phyloP scores from a whole-genome alignment of 2,797 vertebrate species.

The Dipus sagitta region DNA sequence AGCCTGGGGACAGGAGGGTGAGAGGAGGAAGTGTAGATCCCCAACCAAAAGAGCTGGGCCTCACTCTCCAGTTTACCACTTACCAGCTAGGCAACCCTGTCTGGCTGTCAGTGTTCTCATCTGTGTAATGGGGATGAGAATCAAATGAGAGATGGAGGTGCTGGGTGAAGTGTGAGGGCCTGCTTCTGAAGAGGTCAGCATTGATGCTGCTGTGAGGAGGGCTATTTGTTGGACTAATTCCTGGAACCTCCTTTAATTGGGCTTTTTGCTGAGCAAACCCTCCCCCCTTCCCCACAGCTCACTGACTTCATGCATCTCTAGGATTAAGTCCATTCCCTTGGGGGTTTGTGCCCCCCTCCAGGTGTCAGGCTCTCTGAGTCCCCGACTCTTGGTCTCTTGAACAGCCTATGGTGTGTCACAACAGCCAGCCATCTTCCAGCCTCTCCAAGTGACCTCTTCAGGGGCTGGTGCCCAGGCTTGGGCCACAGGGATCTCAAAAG shows the following conservation, averaged over 20 bases:
- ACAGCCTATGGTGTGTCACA: accelerated
- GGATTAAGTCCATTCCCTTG: background rate
- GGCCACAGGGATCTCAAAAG: background rate
- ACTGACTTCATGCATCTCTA: background rate
- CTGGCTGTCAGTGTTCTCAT: background rate
- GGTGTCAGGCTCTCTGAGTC: background rate
- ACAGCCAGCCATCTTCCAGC: background rate
- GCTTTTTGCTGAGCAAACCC: background rate
- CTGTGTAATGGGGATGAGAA: background rate
- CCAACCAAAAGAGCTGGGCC: background rate
- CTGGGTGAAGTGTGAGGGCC: background rate
- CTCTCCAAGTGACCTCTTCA: background rate
- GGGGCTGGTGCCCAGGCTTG: accelerated
- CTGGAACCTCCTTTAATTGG: background rate
- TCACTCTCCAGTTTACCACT: no score
- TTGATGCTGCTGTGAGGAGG: background rate
- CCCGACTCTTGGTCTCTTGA: background rate
- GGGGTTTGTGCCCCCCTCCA: no score
- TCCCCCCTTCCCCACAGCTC: background rate
- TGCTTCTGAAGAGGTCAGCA: background rate
- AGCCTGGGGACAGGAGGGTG: background rate
- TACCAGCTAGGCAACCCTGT: background rate
- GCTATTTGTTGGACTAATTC: background rate
- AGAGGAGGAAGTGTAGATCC: background rate
- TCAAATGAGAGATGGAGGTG: background rate